phyloP scores from a whole-genome alignment of 2,113 vertebrate genomes.

The Colinus virginianus region DNA sequence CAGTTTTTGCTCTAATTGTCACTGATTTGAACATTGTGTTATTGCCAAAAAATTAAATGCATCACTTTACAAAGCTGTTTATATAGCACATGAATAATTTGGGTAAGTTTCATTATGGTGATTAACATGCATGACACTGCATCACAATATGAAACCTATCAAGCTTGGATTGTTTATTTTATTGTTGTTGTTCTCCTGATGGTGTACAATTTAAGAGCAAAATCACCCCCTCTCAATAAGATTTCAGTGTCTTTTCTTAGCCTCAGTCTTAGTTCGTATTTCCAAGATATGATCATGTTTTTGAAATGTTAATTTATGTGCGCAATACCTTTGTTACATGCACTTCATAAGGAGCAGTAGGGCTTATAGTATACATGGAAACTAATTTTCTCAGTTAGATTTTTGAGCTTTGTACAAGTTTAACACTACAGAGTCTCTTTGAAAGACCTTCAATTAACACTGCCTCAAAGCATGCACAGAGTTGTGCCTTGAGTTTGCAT shows the following conservation, averaged over 20 bases:
- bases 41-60: slow-evolving; percentile 29
- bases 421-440: not conserved
- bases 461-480: not conserved
- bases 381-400: not conserved
- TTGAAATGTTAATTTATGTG: slow-evolving; percentile 35
- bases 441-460: not conserved
- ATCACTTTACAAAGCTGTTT: slow-evolving; percentile 52
- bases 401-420: not conserved
- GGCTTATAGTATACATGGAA: not conserved
- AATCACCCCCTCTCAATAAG: not conserved
- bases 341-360: not conserved
- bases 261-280: not conserved
- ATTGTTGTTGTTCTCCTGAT: slow-evolving; percentile 20
- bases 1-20: not conserved
- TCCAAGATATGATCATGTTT: not conserved
- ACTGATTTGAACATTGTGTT: slow-evolving; percentile 1
- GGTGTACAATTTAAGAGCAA: slow-evolving; percentile 3
- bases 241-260: slow-evolving; percentile 10
- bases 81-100: slow-evolving; percentile 58
- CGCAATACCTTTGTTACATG: not conserved
- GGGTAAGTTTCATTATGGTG: slow-evolving; percentile 50
- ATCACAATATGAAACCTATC: slow-evolving; percentile 44
- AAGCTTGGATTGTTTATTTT: slow-evolving; percentile 44
- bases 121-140: slow-evolving; percentile 58
- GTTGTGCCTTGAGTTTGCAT: not conserved